Conservation (phyloP, 2,113 vertebrate genomes). For the Podarcis cretensis region DNA sequence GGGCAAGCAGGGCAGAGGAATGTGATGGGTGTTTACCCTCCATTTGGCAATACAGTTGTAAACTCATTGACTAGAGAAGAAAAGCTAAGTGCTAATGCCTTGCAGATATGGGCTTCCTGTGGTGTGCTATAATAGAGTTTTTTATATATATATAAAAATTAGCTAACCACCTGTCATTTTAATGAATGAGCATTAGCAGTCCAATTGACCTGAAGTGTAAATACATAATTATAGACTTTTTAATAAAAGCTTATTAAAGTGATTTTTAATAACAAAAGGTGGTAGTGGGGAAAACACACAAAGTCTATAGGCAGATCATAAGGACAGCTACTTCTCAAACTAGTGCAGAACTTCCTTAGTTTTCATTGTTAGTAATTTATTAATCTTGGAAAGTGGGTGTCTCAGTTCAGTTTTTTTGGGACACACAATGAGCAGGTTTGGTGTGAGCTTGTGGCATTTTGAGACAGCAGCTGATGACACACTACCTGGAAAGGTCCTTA, state of each 20-base stretch:
- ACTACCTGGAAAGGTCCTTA: too few species aligned
- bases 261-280: not conserved
- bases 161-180: conserved; percentile 21
- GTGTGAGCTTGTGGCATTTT: too few species aligned
- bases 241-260: conserved; percentile 25
- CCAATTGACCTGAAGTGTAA: conserved; percentile 24
- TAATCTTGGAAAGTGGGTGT: not conserved
- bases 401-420: not conserved
- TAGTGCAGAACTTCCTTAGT: not conserved
- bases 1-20: not conserved
- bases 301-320: not conserved
- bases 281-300: not conserved
- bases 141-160: not conserved
- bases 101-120: conserved; percentile 16
- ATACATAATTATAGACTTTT: conserved; percentile 16
- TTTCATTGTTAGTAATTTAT: too few species aligned
- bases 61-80: not conserved
- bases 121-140: not conserved
- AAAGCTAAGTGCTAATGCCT: conserved; percentile 16
- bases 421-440: not conserved
- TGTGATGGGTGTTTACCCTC: not conserved
- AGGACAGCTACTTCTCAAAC: not conserved
- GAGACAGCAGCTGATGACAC: too few species aligned
- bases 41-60: conserved; percentile 21
- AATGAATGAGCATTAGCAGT: conserved; percentile 24